phyloP scores from a whole-genome alignment of 2,797 vertebrate species.

The Poecile montanus region DNA sequence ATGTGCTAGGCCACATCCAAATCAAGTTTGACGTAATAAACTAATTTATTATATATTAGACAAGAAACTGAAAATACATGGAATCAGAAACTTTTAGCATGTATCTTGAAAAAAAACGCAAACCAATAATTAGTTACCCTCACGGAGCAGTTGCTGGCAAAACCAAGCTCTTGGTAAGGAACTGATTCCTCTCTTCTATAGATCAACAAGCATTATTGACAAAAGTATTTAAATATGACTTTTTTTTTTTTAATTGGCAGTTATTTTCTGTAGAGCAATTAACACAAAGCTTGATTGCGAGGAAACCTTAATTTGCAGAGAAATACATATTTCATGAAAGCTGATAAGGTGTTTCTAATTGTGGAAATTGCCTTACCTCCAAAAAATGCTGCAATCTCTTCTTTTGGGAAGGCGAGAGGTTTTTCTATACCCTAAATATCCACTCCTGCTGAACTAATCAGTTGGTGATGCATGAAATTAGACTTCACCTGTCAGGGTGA shows the following conservation, averaged over 20 bases:
- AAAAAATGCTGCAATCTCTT: neutral
- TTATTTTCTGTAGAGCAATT: neutral
- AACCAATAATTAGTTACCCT: neutral
- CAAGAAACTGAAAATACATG: neutral
- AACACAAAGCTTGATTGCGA: neutral
- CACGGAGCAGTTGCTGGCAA: neutral
- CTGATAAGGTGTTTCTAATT: slow-evolving; percentile 1
- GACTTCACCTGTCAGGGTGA: neutral
- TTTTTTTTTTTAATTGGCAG: neutral
- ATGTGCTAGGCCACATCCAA: neutral
- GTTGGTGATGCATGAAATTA: neutral
- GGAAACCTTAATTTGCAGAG: neutral
- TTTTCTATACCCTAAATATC: neutral
- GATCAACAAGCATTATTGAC: neutral
- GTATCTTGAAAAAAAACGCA: neutral
- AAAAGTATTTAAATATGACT: neutral
- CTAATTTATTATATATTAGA: neutral
- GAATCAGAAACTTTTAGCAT: neutral
- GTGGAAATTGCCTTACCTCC: neutral
- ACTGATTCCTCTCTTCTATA: neutral
- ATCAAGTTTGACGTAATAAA: neutral
- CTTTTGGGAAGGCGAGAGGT: neutral
- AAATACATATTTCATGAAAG: slow-evolving; percentile 11
- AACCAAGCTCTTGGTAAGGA: neutral
- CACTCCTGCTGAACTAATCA: neutral